Evolutionary conservation across 2,888 invertebrate genomes (phyloP).

Genomic region (Myopa testacea): DNA sequence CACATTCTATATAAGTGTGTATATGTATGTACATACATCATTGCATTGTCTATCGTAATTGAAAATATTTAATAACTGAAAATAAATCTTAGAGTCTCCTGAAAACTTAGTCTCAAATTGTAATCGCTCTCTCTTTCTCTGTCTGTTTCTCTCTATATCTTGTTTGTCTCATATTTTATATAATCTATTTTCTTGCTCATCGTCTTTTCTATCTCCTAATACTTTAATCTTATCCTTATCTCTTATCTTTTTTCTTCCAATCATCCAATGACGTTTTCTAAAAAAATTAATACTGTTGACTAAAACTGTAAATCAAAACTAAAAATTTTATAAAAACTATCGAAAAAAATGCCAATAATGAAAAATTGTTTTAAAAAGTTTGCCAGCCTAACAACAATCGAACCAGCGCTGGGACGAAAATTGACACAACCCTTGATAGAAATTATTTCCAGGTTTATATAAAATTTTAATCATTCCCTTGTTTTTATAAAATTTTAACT

Average conservation of each 20-base stretch:
- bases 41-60: background rate
- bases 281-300: background rate
- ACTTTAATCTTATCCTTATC: constrained; percentile 23
- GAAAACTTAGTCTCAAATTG: background rate
- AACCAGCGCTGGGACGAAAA: constrained; percentile 87
- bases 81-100: background rate
- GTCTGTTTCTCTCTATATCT: constrained; percentile 15
- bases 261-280: constrained; percentile 4
- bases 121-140: background rate
- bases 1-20: background rate
- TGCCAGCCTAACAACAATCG: constrained; percentile 87
- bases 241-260: constrained; percentile 29
- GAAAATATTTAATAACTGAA: background rate
- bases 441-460: constrained; percentile 89
- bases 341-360: background rate
- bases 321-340: constrained; percentile 14
- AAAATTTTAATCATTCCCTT: constrained; percentile 28
- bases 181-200: background rate
- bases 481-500: constrained; percentile 31
- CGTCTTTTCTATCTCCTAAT: background rate
- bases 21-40: background rate
- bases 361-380: constrained; percentile 72
- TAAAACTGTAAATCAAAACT: background rate
- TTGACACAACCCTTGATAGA: constrained; percentile 90
- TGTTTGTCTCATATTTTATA: background rate